Percentiles rank a stretch among this genome's conserved stretches.
Evolutionary conservation across 2,113 vertebrate genomes (phyloP).

Genomic region (Chunga burmeisteri): DNA sequence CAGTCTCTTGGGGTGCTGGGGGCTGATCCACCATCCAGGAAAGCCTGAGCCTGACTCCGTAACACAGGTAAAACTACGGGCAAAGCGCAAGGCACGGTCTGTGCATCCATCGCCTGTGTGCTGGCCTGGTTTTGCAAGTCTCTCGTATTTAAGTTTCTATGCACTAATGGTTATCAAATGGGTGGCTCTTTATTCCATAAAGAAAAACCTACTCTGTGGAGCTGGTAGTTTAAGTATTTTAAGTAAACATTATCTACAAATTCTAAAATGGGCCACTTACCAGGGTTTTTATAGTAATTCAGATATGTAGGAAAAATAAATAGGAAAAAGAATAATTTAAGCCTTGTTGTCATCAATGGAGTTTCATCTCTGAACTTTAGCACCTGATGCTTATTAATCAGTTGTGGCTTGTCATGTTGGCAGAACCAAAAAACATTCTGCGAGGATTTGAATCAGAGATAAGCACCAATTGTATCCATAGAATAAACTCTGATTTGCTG

Average conservation of each 20-base stretch:
- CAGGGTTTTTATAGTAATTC: conserved; percentile 34
- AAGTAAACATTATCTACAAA: conserved; percentile 65
- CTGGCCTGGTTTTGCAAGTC: not conserved
- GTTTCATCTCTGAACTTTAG: conserved; percentile 30
- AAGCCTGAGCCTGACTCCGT: not conserved
- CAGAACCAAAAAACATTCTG: not conserved
- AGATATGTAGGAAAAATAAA: conserved; percentile 33
- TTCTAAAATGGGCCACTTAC: conserved; percentile 56
- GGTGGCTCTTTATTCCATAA: conserved; percentile 62
- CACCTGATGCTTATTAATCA: not conserved
- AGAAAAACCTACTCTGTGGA: conserved; percentile 14
- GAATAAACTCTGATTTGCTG: not conserved
- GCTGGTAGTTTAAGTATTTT: conserved; percentile 50
- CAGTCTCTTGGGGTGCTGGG: not conserved
- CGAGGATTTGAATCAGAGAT: not conserved
- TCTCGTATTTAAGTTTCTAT: not conserved
- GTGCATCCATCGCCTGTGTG: not conserved
- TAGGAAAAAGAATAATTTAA: conserved; percentile 66
- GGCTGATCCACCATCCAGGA: not conserved
- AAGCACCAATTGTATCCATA: not conserved
- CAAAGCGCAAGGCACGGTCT: not conserved
- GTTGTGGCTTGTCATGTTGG: not conserved
- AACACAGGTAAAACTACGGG: not conserved
- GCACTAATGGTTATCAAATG: conserved; percentile 49
- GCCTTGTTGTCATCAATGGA: conserved; percentile 21